Base-by-base conservation (phyloP, 2,113 vertebrate genomes). In the Upupa epops region DNA sequence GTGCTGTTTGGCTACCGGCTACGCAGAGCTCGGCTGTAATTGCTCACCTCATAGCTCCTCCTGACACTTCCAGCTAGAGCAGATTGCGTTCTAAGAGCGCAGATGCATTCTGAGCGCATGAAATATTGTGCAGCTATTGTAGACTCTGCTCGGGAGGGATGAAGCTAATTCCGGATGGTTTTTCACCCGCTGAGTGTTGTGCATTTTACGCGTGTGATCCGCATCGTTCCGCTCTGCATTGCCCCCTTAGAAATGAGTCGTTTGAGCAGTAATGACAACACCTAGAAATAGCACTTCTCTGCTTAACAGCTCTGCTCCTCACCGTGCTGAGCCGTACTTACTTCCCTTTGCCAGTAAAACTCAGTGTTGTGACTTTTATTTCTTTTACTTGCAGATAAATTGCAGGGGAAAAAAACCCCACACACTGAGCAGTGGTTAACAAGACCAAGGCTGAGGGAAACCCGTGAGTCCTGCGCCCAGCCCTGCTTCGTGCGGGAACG, bases 11-110 rank as follows among this genome's bases (percentile, higher is more conserved):
- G 45, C 76, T 96, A 51, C 59, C 3, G 80, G 80, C 86, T 94
- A 71, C 90, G n/a, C 79, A 45, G 26, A 86, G 72, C 51, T 93
- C 37, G 61, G 65, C 89, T 94, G 87, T 91, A 93, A 85, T 85
- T 92, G 81, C 51, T 93, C 81, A 89, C 74, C 83, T 87, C 90
- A 28, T 82, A 92, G 65, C 74, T 93, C 71, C 66, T 82, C 51
- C 59, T 95, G 93, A 86, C 92, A 77, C 56, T 85, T 91, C 60
- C 6, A 92, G 63, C 59, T 79, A 69, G 51, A 92, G 88, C 83
- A 84, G 81, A 82, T 25, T 72, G 61, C 19, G 1, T 76, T 92
- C 76, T 59, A 69, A 78, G 63, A 61, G 79, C 55, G 37, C 86
- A 81, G 90, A 83, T 79, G 42, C 73, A 59, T 93, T 89, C 68